phyloP scores from a whole-genome alignment of 2,888 invertebrate genomes.

The Campaea margaritaria region DNA sequence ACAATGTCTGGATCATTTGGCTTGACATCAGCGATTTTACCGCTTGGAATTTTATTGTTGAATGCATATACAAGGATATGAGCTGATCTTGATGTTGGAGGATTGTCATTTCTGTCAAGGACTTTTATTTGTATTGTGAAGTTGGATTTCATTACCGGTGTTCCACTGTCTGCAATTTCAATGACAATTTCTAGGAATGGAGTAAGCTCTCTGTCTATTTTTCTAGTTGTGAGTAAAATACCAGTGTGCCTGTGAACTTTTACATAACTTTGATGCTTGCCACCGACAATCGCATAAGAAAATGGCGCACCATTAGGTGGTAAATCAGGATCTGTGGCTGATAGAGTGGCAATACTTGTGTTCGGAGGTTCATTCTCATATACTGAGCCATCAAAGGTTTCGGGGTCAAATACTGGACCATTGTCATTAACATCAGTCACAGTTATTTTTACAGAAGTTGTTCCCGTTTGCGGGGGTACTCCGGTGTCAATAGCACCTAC shows the following conservation, averaged over 20 bases:
- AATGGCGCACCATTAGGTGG: constrained; percentile 97
- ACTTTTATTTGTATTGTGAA: constrained; percentile 91
- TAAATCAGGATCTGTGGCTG: constrained; percentile 94
- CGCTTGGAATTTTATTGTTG: constrained; percentile 90
- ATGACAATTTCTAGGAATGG: constrained; percentile 91
- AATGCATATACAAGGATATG: constrained; percentile 92
- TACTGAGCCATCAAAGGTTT: constrained; percentile 90
- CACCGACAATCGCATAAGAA: constrained; percentile 91
- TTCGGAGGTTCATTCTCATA: constrained; percentile 94
- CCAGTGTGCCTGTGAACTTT: constrained; percentile 93
- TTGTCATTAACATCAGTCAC: constrained; percentile 97
- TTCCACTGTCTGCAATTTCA: constrained; percentile 95
- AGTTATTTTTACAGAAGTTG: constrained; percentile 91
- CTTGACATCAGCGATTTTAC: constrained; percentile 95
- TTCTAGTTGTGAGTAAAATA: constrained; percentile 90
- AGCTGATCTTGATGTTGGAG: constrained; percentile 92
- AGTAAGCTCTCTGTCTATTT: constrained; percentile 92
- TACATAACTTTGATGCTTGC: constrained; percentile 90
- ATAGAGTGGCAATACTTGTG: constrained; percentile 93
- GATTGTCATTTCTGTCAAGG: constrained; percentile 95
- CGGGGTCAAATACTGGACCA: constrained; percentile 92
- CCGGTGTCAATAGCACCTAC: constrained; percentile 96
- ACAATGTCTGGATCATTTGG: constrained; percentile 96
- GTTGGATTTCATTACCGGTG: constrained; percentile 92
- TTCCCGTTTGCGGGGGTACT: constrained; percentile 96